phyloP scores from a whole-genome alignment of 2,888 invertebrate species.

The Antheraea assamensis region DNA sequence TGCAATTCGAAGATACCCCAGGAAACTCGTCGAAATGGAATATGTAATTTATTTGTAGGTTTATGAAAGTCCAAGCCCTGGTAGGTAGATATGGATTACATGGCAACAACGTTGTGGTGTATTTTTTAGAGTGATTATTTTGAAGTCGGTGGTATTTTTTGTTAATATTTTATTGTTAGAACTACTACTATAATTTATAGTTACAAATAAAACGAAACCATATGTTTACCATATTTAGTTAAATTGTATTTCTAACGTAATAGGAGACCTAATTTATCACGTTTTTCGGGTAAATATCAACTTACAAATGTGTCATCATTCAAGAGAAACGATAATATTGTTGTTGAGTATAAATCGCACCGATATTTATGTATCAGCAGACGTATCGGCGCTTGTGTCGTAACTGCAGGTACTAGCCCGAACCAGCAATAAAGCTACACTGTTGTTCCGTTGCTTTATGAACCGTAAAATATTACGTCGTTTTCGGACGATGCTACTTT shows the following conservation, averaged over 20 bases:
- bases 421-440: constrained; percentile 44
- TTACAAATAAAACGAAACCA: background rate
- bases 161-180: too few relatives aligned
- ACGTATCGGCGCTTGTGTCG: background rate
- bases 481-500: constrained; percentile 36
- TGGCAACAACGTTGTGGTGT: too few relatives aligned
- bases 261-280: background rate
- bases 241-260: background rate
- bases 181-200: background rate
- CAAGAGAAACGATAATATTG: background rate
- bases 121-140: too few relatives aligned
- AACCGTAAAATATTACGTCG: constrained; percentile 63
- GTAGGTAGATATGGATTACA: too few relatives aligned
- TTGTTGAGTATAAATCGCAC: background rate
- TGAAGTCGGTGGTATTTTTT: too few relatives aligned
- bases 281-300: background rate
- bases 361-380: constrained; percentile 4
- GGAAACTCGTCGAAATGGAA: too few relatives aligned
- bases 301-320: background rate
- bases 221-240: background rate
- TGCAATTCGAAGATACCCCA: too few relatives aligned
- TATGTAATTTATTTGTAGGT: too few relatives aligned
- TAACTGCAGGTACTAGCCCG: constrained; percentile 54
- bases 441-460: constrained; percentile 57
- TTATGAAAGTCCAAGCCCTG: too few relatives aligned